A percentile compares a stretch with the other conserved stretches of the same genome.
Conservation (phyloP, 2,113 vertebrate species). For the Probosciger aterrimus region DNA sequence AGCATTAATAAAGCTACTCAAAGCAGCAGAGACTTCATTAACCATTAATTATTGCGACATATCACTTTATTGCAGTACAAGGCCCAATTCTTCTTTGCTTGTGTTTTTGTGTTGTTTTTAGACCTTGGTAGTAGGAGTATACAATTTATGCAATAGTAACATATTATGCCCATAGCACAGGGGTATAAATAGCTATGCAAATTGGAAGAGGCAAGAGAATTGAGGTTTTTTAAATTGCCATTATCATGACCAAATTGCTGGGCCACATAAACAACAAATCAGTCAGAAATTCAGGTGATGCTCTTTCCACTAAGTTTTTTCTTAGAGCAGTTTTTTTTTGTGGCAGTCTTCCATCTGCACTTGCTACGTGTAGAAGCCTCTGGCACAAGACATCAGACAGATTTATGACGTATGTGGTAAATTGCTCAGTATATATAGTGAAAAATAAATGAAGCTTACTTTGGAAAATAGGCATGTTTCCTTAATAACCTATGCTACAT, state of each 20-base stretch:
- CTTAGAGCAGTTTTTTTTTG: background rate
- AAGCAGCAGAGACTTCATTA: background rate
- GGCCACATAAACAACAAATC: background rate
- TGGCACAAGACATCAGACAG: background rate
- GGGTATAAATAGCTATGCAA: slow-evolving; percentile 47
- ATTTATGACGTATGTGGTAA: background rate
- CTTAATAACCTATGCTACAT: background rate
- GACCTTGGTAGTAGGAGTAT: background rate
- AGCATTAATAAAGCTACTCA: background rate
- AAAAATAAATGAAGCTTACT: background rate
- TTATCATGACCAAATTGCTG: background rate
- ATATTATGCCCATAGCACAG: background rate
- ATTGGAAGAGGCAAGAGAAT: background rate
- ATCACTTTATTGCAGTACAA: background rate
- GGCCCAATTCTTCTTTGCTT: background rate
- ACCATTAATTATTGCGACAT: background rate
- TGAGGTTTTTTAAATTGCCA: background rate
- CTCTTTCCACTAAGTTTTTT: background rate
- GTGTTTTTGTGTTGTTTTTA: background rate
- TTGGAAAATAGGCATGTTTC: background rate
- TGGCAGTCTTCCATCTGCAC: background rate
- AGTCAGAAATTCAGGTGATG: background rate
- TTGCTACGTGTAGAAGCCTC: background rate
- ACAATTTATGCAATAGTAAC: slow-evolving; percentile 4
- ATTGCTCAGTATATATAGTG: background rate